Evolutionary conservation across 1,140 invertebrate species (phyloP), one percentile per base, ranked within the genome.

Genomic region (Caenorhabditis remanei): DNA sequence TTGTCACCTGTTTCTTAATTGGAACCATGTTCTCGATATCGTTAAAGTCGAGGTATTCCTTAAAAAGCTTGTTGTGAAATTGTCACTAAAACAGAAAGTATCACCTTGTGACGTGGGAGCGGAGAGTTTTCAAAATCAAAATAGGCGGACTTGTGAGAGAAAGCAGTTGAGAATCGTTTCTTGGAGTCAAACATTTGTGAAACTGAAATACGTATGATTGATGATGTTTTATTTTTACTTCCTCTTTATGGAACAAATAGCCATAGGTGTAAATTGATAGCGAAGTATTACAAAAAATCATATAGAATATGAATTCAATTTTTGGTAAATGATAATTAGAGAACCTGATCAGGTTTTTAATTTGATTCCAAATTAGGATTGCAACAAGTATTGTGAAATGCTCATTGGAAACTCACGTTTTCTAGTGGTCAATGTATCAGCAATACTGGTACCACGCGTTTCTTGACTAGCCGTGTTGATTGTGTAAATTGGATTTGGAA

Each of bases 141-240:
- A 11, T 58, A 85, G 1, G 65, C 63, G 0, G 84, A 65, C 21
- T 48, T 85, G 8, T 75, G 85, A 9, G 63, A 75, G 58, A 85
- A 85, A 8, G 85, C 67, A 2, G 85, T 71, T 9, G 63, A 75
- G 13, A 53, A 50, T 41, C 85, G 9, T 41, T 85, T 85, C 53
- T 75, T 85, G 11, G 85, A 75, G 85, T 85, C 85, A n/a, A 85
- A 85, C 85, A 85, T 85, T 67, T 71, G 53, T 8, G 85, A 85
- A 79, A 85, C 85, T 85, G 85, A 75, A 85, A 53, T 3, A 84
- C 7, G 9, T 32, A 32, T 32, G 32, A 32, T 32, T 32, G 2
- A 32, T 32, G 32, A 32, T 32, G 32, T 32, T 2, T 32, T 32
- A 32, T 32, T 32, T 32, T 32, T 32, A 32, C 32, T 32, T 32